A percentile compares a stretch with the other conserved stretches of the same genome.
These are phyloP conservation scores for Sycobia sp. DNA, from an alignment of 1,140 invertebrate species.

Conservation along the genomic window DNA sequence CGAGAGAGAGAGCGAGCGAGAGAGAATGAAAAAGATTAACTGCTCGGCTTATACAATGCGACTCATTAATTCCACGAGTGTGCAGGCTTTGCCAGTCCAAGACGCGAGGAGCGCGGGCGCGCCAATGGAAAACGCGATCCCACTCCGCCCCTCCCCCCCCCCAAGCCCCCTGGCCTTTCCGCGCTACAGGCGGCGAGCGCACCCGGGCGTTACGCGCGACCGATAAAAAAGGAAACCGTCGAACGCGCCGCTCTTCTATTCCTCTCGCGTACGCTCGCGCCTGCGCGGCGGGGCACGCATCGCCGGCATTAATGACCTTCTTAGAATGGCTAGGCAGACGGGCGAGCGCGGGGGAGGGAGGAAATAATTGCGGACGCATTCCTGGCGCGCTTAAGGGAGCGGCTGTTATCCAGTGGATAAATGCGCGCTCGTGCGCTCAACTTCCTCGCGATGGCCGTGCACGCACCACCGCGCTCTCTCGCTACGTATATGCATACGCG, in stretches of 20 bases:
- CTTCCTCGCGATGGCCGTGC: slow-evolving; percentile 49
- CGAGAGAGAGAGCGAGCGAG: no score
- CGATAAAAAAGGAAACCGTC: slow-evolving; percentile 25
- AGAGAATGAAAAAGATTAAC: no score
- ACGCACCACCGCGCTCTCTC: no score
- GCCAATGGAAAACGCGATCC: slow-evolving; percentile 25
- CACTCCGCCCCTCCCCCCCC: no score
- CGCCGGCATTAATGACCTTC: slow-evolving; percentile 53
- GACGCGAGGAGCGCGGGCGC: slow-evolving; percentile 1
- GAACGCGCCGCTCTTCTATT: not conserved
- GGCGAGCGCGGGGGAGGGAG: slow-evolving; percentile 47
- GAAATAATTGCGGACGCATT: slow-evolving; percentile 53
- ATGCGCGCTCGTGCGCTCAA: slow-evolving; percentile 55
- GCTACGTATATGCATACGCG: slow-evolving; percentile 35
- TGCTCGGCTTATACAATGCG: not conserved
- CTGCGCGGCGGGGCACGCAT: not conserved
- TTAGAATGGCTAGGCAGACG: slow-evolving; percentile 56
- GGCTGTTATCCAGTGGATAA: no score
- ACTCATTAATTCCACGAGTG: slow-evolving; percentile 36
- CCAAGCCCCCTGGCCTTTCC: slow-evolving; percentile 4
- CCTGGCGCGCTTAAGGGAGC: slow-evolving; percentile 43
- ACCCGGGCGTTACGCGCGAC: slow-evolving; percentile 4
- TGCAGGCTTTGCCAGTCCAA: slow-evolving; percentile 8
- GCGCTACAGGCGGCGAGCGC: slow-evolving; percentile 3
- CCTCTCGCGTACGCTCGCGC: not conserved